These are phyloP conservation scores for Lasioglossum oenotherae DNA, from an alignment of 2,888 invertebrate genomes.

Conservation along the genomic window DNA sequence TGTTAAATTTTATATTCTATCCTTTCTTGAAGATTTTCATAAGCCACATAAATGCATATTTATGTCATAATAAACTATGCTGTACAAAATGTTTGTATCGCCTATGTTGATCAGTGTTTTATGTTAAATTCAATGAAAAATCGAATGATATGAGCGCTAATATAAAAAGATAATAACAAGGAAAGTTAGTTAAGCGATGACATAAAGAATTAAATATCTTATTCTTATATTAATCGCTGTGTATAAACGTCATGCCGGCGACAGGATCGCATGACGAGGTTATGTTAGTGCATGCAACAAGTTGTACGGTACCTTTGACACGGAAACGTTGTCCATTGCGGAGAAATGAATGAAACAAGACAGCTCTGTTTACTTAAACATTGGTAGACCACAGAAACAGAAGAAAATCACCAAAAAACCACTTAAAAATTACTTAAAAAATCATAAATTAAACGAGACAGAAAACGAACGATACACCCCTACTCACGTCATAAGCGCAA, in stretches of 20 bases:
- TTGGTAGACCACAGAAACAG: background rate
- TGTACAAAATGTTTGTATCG: no score
- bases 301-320: constrained; percentile 80
- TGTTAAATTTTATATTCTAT: no score
- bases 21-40: no score
- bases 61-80: no score
- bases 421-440: background rate
- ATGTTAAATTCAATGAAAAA: no score
- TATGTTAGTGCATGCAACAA: constrained; percentile 76
- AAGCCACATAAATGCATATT: no score
- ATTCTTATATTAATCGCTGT: background rate
- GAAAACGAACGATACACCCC: background rate
- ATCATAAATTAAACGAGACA: background rate
- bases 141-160: no score
- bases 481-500: background rate
- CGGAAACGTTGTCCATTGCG: constrained; percentile 79
- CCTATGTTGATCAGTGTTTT: no score
- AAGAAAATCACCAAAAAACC: constrained; percentile 2
- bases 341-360: background rate
- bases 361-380: background rate
- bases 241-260: background rate
- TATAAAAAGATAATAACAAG: background rate
- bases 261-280: constrained; percentile 64
- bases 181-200: background rate
- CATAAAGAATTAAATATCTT: background rate